Conservation (phyloP, 92 coral and sea anemone species). For the Umimayanthus chanpuru region DNA sequence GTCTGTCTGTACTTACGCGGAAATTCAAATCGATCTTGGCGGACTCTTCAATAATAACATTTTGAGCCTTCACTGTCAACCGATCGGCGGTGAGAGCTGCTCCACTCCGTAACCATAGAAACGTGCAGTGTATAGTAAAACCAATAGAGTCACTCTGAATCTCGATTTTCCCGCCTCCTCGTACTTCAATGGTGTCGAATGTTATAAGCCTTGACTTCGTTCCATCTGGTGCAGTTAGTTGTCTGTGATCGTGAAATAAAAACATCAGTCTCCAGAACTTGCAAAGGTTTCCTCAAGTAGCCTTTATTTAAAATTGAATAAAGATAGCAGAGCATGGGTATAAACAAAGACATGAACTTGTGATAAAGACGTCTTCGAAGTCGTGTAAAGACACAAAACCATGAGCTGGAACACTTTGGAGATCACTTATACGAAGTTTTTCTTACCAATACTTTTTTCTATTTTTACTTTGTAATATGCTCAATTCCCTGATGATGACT, state of each 20-base stretch:
- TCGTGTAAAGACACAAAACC: too few relatives aligned
- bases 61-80: slow-evolving; percentile 47
- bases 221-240: slow-evolving; percentile 67
- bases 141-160: slow-evolving; percentile 69
- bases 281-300: too few relatives aligned
- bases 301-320: too few relatives aligned
- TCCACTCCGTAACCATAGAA: slow-evolving; percentile 65
- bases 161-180: slow-evolving; percentile 72
- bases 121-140: slow-evolving; percentile 53
- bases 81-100: slow-evolving; percentile 54
- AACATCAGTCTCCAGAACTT: neutral
- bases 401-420: too few relatives aligned
- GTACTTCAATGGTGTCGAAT: slow-evolving; percentile 59
- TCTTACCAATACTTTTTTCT: too few relatives aligned
- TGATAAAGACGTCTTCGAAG: too few relatives aligned
- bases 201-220: slow-evolving; percentile 54
- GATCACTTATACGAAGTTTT: too few relatives aligned
- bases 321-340: too few relatives aligned
- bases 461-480: too few relatives aligned
- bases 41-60: slow-evolving; percentile 60
- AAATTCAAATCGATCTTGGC: slow-evolving; percentile 61
- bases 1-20: slow-evolving; percentile 30
- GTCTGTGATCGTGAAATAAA: slow-evolving; percentile 33
- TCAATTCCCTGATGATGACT: too few relatives aligned
- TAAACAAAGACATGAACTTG: too few relatives aligned